Evolutionary conservation across 2,888 invertebrate genomes (phyloP), one percentile per base, ranked within the genome.

Genomic region (Eupithecia inturbata): DNA sequence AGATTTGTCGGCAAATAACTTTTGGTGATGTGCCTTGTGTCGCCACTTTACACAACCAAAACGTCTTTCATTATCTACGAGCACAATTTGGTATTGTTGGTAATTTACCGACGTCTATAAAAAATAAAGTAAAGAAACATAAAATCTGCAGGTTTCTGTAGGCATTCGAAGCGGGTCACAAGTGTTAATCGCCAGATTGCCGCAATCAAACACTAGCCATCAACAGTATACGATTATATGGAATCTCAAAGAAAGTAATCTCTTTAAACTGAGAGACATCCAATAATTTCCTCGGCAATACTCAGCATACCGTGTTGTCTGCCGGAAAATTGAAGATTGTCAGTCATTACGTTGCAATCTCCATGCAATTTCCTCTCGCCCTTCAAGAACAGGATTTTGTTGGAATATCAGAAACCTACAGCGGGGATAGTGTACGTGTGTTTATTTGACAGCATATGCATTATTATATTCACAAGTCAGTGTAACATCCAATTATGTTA

Each of bases 241-340:
- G 62, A 68, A 68, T 72, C 31, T 53, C 14, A 63, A 72, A 63
- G 72, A 63, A 72, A 63, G 72, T 63, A 53, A 68, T 64, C 63
- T 72, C 45, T 45, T 67, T 16, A 49, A 19, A 60, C 22, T n/a
- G 57, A 57, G 39, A 45, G 73, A 68, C 60, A 68, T 69, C 60
- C 68, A 67, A 73, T 74, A 68, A 71, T 74, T 66, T 31, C 16
- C 53, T 63, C 64, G 39, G 67, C 66, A 64, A 60, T 26, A 19
- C 62, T 68, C 64, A 31, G 67, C 66, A 64, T 66, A 31, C 60
- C 36, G 57, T 39, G 62, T 60, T 70, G 63, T 64, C 63, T 64
- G 53, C 70, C 73, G 78, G 74, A 74, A 78, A 76, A 78, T 78
- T 75, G 69, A 72, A 76, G 72, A 78, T 78, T 74, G 76, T 62